Conservation (phyloP, 2,113 vertebrate species). For the Deroptyus accipitrinus region DNA sequence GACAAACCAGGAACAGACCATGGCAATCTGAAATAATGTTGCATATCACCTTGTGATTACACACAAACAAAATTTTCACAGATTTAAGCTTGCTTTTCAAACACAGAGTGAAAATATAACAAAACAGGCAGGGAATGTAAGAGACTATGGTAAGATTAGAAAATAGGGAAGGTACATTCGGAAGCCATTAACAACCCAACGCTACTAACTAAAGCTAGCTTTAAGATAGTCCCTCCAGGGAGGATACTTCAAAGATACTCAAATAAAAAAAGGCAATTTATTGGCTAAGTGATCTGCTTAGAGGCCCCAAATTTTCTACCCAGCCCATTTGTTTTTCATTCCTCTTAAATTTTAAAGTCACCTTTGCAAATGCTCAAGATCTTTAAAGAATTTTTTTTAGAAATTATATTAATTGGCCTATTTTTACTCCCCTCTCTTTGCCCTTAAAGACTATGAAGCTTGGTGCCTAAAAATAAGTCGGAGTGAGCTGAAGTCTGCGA, state of each 20-base stretch:
- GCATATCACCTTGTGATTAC: neutral
- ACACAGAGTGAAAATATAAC: neutral
- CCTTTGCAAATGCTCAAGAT: constrained; percentile 53
- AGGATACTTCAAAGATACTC: constrained; percentile 56
- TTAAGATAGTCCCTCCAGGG: constrained; percentile 28
- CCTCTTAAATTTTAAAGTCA: constrained; percentile 63
- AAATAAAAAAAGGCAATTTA: constrained; percentile 59
- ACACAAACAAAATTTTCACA: neutral
- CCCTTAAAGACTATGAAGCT: constrained; percentile 42
- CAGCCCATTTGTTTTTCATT: constrained; percentile 57
- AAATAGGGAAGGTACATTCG: constrained; percentile 41
- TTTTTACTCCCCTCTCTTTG: constrained; percentile 63
- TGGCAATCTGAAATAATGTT: neutral
- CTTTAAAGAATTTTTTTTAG: constrained; percentile 57
- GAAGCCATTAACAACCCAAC: constrained; percentile 45
- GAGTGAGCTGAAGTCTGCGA: constrained; percentile 19
- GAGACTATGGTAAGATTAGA: neutral
- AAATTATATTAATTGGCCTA: constrained; percentile 67
- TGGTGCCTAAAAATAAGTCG: constrained; percentile 65
- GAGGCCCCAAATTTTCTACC: constrained; percentile 50
- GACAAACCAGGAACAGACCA: neutral
- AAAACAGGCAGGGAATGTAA: neutral
- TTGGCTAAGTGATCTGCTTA: constrained; percentile 26
- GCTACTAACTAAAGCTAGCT: constrained; percentile 20
- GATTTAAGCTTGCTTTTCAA: neutral